These are phyloP conservation scores for Tinamus major DNA, from an alignment of 2,797 vertebrate species.

Conservation along the genomic window DNA sequence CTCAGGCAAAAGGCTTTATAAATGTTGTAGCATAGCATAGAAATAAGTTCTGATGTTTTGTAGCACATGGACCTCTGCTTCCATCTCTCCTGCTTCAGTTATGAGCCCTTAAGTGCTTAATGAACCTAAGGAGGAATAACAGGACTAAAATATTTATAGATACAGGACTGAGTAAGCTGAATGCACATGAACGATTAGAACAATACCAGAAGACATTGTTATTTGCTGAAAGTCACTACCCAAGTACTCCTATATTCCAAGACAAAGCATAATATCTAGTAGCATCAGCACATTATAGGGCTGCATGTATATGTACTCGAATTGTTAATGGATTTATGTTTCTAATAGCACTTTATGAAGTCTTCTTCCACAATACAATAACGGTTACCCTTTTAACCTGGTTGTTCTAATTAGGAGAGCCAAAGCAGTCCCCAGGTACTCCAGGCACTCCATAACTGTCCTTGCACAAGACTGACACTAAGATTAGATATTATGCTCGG, in stretches of 20 bases:
- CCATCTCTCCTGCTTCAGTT: neutral
- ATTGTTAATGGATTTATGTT: constrained; percentile 16
- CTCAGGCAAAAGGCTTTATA: neutral
- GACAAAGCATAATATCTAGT: constrained; percentile 31
- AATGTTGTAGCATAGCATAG: neutral
- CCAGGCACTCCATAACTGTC: neutral
- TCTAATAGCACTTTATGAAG: neutral
- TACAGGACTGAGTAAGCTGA: constrained; percentile 30
- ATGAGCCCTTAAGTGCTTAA: constrained; percentile 53
- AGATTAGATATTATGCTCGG: neutral
- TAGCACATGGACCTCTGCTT: neutral
- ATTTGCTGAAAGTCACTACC: constrained; percentile 37
- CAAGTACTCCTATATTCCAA: neutral
- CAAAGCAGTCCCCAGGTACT: neutral
- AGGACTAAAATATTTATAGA: constrained; percentile 65
- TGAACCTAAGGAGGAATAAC: constrained; percentile 41
- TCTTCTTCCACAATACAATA: neutral
- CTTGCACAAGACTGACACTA: neutral
- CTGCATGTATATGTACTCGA: neutral
- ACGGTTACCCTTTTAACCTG: neutral
- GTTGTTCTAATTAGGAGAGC: neutral
- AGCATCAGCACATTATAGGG: constrained; percentile 43
- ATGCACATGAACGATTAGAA: constrained; percentile 24
- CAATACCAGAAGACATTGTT: neutral
- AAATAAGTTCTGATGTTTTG: neutral